Evolutionary conservation across 2,888 invertebrate genomes (phyloP).

Genomic region (Drosophila paranaensis): DNA sequence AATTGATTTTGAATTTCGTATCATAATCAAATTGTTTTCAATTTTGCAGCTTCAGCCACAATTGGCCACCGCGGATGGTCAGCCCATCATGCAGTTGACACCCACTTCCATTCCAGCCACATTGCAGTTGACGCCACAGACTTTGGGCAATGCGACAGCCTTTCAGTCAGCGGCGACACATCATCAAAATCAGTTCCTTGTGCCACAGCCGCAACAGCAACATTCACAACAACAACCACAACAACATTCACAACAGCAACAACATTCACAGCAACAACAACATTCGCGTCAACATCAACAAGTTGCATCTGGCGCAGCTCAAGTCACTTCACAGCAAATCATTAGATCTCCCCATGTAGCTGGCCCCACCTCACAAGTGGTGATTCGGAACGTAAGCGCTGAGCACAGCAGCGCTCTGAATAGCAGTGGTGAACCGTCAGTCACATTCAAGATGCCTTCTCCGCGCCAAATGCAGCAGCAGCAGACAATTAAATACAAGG

Average conservation of each 20-base stretch:
- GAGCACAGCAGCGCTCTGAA: conserved; percentile 31
- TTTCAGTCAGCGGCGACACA: conserved; percentile 56
- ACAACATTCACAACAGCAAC: conserved; percentile 25
- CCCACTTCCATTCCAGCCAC: conserved; percentile 84
- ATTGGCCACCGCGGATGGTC: conserved; percentile 84
- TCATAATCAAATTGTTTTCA: not conserved
- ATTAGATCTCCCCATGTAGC: conserved; percentile 51
- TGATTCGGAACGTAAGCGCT: conserved; percentile 56
- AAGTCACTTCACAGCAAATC: conserved; percentile 70
- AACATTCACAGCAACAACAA: conserved; percentile 41
- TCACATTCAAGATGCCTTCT: conserved; percentile 56
- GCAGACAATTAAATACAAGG: conserved; percentile 41
- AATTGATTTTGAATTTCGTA: too few relatives aligned
- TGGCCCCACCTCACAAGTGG: conserved; percentile 45
- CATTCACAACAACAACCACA: conserved; percentile 44
- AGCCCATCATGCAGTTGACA: conserved; percentile 84
- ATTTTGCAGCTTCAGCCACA: conserved; percentile 82
- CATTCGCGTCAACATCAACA: conserved; percentile 52
- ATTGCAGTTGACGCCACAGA: conserved; percentile 81
- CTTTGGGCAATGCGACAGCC: conserved; percentile 62
- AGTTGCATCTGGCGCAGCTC: conserved; percentile 43
- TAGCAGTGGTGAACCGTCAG: conserved; percentile 29
- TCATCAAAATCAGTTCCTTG: conserved; percentile 52
- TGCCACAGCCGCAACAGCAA: conserved; percentile 42
- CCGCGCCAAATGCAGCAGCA: conserved; percentile 37